phyloP scores from a whole-genome alignment of 2,113 vertebrate species.

The Motacilla tschutschensis region DNA sequence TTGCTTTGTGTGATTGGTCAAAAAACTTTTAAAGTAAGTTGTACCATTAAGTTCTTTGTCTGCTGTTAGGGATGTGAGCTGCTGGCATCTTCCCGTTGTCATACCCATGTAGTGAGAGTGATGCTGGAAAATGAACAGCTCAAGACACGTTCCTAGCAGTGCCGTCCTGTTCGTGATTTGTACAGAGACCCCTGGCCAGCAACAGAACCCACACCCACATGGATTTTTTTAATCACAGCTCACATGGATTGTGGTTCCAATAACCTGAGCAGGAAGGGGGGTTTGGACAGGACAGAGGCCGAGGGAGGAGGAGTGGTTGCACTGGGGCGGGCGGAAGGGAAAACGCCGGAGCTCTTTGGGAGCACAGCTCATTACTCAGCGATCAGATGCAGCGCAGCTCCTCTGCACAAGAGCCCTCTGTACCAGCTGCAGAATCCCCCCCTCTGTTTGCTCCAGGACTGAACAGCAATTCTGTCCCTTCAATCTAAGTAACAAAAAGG shows the following conservation, averaged over 20 bases:
- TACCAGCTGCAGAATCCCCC: neutral
- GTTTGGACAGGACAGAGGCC: fast-evolving
- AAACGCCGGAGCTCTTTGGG: neutral
- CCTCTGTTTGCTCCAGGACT: slow-evolving; percentile 13
- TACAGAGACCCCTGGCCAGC: too few relatives aligned
- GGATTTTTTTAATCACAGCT: fast-evolving
- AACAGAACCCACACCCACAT: fast-evolving
- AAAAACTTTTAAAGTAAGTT: too few relatives aligned
- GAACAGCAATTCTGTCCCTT: neutral
- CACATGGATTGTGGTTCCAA: fast-evolving
- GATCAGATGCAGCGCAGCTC: neutral
- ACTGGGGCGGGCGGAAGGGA: neutral
- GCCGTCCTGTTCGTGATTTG: too few relatives aligned
- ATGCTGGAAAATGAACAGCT: too few relatives aligned
- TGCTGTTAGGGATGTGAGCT: too few relatives aligned
- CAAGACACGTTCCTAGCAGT: too few relatives aligned
- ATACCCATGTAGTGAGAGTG: too few relatives aligned
- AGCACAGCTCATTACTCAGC: neutral
- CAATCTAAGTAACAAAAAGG: neutral
- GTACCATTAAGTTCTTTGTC: too few relatives aligned
- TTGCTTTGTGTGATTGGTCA: too few relatives aligned
- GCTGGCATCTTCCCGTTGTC: too few relatives aligned
- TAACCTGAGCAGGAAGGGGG: neutral
- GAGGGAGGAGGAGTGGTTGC: neutral
- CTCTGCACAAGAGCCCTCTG: slow-evolving; percentile 35